Conservation (phyloP, 2,113 vertebrate genomes). For the Regulus satrapa region DNA sequence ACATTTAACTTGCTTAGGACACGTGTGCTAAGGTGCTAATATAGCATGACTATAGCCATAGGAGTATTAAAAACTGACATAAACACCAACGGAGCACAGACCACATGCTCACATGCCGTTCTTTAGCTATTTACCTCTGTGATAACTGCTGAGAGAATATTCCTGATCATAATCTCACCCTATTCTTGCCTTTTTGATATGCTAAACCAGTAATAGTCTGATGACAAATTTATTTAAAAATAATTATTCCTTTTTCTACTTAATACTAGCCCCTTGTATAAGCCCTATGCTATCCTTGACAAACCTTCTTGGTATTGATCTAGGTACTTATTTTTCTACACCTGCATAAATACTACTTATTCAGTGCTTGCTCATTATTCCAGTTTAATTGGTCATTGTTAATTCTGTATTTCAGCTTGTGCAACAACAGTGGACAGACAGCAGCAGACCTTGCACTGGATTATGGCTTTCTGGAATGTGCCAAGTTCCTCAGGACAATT, state of each 20-base stretch:
- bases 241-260: neutral
- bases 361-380: neutral
- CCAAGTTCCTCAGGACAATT: constrained; percentile 70
- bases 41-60: fast-evolving
- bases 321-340: neutral
- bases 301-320: neutral
- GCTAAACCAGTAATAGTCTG: neutral
- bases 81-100: neutral
- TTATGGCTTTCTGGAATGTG: constrained; percentile 74
- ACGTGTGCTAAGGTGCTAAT: neutral
- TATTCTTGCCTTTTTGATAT: neutral
- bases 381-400: neutral
- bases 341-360: neutral
- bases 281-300: neutral
- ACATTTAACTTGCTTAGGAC: neutral
- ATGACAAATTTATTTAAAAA: neutral
- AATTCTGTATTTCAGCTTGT: constrained; percentile 61
- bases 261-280: neutral
- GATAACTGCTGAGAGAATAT: neutral
- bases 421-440: constrained; percentile 77
- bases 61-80: neutral
- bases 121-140: neutral
- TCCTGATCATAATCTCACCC: neutral
- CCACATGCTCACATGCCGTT: neutral
- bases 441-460: constrained; percentile 78